Percentiles rank a stretch among this genome's conserved stretches.
Evolutionary conservation across 2,888 invertebrate genomes (phyloP).

Genomic region (Tuta absoluta): DNA sequence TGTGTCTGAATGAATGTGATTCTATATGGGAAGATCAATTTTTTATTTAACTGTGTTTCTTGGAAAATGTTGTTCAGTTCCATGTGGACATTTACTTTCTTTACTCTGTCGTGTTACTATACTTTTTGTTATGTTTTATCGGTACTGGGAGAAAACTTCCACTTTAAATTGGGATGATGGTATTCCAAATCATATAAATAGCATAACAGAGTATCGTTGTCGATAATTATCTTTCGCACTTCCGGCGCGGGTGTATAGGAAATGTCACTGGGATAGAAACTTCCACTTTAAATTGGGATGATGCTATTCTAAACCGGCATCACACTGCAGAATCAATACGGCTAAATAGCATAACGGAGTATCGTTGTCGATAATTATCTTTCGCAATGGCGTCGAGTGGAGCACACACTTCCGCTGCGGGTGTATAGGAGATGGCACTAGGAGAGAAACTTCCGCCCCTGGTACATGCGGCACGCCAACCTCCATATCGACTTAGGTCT

Average conservation of each 20-base stretch:
- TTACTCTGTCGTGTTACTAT: no score
- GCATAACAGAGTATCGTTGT: no score
- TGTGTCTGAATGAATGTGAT: no score
- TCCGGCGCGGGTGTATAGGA: no score
- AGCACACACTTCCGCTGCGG: slow-evolving; percentile 14
- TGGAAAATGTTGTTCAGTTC: no score
- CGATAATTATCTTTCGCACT: no score
- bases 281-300: not conserved
- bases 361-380: slow-evolving; percentile 26
- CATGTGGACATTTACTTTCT: no score
- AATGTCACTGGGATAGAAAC: not conserved
- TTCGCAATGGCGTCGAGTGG: not conserved
- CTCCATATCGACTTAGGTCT: no score
- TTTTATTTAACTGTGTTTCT: no score
- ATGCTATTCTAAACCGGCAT: not conserved
- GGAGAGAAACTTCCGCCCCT: not conserved
- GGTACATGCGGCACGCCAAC: no score
- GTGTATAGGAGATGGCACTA: slow-evolving; percentile 14
- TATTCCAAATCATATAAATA: not conserved
- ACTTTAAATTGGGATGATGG: not conserved
- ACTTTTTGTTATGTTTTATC: no score
- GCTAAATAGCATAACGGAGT: slow-evolving; percentile 25
- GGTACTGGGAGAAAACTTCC: not conserved
- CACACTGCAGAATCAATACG: not conserved
- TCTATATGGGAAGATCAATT: no score